Evolutionary conservation across 2,113 vertebrate genomes (phyloP).

Genomic region (Zapus hudsonius): DNA sequence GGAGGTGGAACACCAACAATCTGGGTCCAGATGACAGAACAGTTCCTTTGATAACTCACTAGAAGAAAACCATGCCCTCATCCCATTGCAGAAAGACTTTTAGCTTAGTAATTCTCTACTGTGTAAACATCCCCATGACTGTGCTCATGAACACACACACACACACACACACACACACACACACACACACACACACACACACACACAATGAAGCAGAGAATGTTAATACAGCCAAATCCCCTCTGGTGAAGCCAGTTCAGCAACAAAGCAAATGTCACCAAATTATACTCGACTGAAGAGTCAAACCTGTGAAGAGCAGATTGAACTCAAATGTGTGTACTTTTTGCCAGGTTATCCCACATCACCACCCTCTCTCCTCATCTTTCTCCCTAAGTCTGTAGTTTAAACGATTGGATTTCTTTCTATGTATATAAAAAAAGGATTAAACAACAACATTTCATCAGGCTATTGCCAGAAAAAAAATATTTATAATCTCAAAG

Average conservation of each 20-base stretch:
- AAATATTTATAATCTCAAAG: background rate
- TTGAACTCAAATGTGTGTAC: background rate
- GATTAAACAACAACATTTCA: background rate
- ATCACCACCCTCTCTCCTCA: background rate
- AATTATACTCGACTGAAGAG: constrained; percentile 6
- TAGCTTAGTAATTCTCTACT: constrained; percentile 5
- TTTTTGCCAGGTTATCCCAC: background rate
- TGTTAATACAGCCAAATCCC: background rate
- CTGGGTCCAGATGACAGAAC: constrained; percentile 63
- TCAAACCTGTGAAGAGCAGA: background rate
- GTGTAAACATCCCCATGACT: background rate
- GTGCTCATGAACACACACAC: background rate
- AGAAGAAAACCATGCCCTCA: constrained; percentile 57
- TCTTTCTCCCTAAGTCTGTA: background rate
- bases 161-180: background rate
- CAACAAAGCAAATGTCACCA: constrained; percentile 64
- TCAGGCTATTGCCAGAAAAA: background rate
- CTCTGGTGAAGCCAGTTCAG: constrained; percentile 29
- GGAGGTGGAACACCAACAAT: constrained; percentile 42
- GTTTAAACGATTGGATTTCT: background rate
- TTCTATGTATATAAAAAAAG: background rate
- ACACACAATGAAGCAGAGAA: background rate
- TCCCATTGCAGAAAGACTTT: constrained; percentile 18
- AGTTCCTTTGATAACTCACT: constrained; percentile 38
- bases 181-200: constrained; percentile 11